Percentiles rank a stretch among this genome's conserved stretches.
These are phyloP conservation scores for Megalops atlanticus DNA, from an alignment of 2,113 vertebrate species.

Conservation along the genomic window DNA sequence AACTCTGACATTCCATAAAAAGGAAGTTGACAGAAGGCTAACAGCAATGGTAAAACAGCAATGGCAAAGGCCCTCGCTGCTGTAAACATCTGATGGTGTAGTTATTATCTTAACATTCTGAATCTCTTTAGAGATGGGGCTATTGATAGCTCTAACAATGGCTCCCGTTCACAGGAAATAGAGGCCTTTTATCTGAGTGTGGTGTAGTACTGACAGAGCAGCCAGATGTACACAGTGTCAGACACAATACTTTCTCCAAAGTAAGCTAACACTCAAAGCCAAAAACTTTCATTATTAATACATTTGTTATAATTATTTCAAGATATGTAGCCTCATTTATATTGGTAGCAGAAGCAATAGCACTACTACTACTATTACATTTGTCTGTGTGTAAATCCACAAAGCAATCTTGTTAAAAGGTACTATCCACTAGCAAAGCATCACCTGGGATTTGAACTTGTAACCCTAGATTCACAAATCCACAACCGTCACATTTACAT, in stretches of 20 bases:
- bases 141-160: background rate
- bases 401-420: background rate
- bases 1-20: too few relatives aligned
- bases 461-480: background rate
- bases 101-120: conserved; percentile 1
- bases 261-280: too few relatives aligned
- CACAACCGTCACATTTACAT: too few relatives aligned
- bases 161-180: conserved; percentile 12
- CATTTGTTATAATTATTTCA: too few relatives aligned
- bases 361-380: too few relatives aligned
- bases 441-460: background rate
- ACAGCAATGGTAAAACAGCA: background rate
- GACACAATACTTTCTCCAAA: background rate
- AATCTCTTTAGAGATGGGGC: background rate
- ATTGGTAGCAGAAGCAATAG: too few relatives aligned
- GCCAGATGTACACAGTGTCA: background rate
- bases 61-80: background rate
- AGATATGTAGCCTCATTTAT: too few relatives aligned
- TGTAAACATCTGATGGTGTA: background rate
- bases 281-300: too few relatives aligned
- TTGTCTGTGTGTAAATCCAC: too few relatives aligned
- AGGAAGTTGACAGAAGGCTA: conserved; percentile 4
- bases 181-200: background rate
- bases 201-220: background rate
- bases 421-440: background rate